A percentile compares a stretch with the other conserved stretches of the same genome.
Conservation (phyloP, 1,140 invertebrate genomes). For the Harlomillsia oculata region DNA sequence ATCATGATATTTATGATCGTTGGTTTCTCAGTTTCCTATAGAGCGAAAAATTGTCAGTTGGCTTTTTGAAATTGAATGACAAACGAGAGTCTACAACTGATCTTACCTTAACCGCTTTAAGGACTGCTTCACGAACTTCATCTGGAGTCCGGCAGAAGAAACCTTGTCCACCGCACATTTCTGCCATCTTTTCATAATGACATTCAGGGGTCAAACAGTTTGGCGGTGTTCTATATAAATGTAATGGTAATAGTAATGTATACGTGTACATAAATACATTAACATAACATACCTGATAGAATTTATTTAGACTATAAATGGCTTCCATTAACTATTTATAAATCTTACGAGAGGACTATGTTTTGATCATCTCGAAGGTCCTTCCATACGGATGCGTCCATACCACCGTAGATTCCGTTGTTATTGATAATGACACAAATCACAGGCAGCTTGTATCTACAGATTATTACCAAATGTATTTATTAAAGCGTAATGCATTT, state of each 20-base stretch:
- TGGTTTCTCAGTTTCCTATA: constrained; percentile 55
- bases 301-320: not conserved
- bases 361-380: constrained; percentile 55
- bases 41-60: constrained; percentile 30
- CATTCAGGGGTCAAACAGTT: constrained; percentile 62
- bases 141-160: constrained; percentile 64
- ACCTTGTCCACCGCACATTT: constrained; percentile 71
- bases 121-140: constrained; percentile 61
- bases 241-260: not conserved
- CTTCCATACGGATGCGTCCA: constrained; percentile 63
- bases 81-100: not conserved
- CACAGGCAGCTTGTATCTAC: constrained; percentile 81
- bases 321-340: not conserved
- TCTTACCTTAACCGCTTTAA: constrained; percentile 46
- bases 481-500: too few relatives aligned
- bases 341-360: constrained; percentile 44
- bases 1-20: constrained; percentile 87
- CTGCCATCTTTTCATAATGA: constrained; percentile 81
- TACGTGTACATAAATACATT: not conserved
- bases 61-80: not conserved
- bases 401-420: constrained; percentile 83
- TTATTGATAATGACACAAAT: constrained; percentile 91
- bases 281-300: not conserved
- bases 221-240: constrained; percentile 63
- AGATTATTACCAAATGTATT: constrained; percentile 4